These are phyloP conservation scores for Oikopleura vanhoeffeni DNA, from an alignment of 23 tunicate genomes.

Conservation along the genomic window DNA sequence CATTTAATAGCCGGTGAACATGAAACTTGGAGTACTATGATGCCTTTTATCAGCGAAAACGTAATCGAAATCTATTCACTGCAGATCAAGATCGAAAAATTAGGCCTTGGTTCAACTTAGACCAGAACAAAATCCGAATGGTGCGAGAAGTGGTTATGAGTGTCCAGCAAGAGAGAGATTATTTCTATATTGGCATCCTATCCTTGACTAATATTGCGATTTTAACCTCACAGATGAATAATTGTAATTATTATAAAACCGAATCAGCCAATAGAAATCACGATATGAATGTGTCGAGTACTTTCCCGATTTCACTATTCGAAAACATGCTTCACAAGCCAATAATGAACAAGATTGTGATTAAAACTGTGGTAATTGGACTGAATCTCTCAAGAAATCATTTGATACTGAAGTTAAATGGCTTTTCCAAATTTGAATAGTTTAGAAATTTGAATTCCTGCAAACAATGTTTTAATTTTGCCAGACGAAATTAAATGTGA, in stretches of 20 bases:
- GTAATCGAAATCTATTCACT: constrained; percentile 44
- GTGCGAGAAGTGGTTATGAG: constrained; percentile 43
- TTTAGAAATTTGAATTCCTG: neutral
- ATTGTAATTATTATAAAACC: neutral
- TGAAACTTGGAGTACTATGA: constrained; percentile 89
- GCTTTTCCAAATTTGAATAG: neutral
- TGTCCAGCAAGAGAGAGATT: constrained; percentile 73
- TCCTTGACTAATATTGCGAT: constrained; percentile 64
- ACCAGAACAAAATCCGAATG: constrained; percentile 65
- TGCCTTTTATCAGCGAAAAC: constrained; percentile 37
- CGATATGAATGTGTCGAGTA: neutral
- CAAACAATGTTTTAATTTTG: neutral
- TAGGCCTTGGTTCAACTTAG: constrained; percentile 26
- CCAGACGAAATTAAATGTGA: neutral
- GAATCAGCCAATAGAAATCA: neutral
- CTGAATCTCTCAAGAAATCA: too few relatives aligned
- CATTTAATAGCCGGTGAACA: constrained; percentile 44
- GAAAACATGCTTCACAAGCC: neutral
- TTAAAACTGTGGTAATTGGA: neutral
- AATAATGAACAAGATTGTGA: neutral
- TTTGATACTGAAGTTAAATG: neutral
- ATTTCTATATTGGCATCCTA: constrained; percentile 79
- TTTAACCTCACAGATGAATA: constrained; percentile 16
- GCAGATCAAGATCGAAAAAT: constrained; percentile 35
- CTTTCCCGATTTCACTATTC: neutral